Conservation (phyloP, 2,797 vertebrate genomes). For the Anisognathus igniventris region DNA sequence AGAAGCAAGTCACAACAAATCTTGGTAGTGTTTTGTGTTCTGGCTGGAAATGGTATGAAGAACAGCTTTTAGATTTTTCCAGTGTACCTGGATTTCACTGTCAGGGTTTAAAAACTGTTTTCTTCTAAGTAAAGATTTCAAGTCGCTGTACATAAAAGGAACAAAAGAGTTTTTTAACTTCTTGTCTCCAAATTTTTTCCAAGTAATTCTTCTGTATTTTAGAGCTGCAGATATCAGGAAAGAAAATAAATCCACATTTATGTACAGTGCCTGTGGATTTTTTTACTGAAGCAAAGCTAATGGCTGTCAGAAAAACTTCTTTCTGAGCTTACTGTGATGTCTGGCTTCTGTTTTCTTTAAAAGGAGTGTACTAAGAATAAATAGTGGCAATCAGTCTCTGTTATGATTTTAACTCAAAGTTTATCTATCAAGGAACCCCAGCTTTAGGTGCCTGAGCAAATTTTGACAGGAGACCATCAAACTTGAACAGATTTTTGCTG, state of each 20-base stretch:
- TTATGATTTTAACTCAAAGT: not conserved
- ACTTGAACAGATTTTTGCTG: not conserved
- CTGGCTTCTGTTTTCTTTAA: not conserved
- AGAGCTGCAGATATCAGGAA: not conserved
- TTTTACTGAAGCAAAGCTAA: not conserved
- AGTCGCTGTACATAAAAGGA: not conserved
- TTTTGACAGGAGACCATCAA: not conserved
- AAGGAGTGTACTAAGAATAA: not conserved
- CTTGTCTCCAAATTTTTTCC: not conserved
- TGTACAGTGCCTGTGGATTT: not conserved
- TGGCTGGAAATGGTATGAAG: not conserved
- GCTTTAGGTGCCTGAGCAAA: not conserved
- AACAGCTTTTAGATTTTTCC: not conserved
- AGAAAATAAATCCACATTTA: not conserved
- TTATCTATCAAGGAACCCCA: not conserved
- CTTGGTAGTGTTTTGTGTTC: not conserved
- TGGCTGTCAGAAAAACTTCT: not conserved
- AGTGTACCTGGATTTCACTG: not conserved
- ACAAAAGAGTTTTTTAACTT: not conserved
- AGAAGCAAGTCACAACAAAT: slow-evolving; percentile 39
- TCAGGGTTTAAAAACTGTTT: not conserved
- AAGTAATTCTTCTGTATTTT: not conserved
- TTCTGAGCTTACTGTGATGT: not conserved
- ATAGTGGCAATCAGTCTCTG: not conserved
- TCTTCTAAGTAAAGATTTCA: not conserved